Evolutionary conservation across 1,140 invertebrate species (phyloP).

Genomic region (Formica exsecta): DNA sequence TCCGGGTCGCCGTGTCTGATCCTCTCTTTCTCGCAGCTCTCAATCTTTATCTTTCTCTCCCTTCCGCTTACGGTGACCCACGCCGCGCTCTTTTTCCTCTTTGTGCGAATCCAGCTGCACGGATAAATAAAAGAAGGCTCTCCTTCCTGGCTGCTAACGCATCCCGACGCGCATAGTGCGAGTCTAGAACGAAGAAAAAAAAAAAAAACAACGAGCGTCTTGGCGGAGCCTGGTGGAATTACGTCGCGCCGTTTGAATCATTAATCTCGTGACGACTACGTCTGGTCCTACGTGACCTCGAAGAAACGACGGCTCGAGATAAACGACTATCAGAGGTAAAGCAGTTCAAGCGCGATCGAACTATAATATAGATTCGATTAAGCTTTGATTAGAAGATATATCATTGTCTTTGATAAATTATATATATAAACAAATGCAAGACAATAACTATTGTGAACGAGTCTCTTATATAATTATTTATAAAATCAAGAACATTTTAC

Average conservation of each 20-base stretch:
- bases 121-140: too few relatives aligned
- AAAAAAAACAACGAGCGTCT: too few relatives aligned
- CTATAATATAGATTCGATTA: conserved; percentile 3
- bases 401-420: background rate
- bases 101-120: too few relatives aligned
- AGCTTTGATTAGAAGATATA: conserved; percentile 23
- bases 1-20: too few relatives aligned
- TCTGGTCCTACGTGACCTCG: conserved; percentile 16
- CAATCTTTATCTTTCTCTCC: too few relatives aligned
- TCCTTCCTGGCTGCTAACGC: too few relatives aligned
- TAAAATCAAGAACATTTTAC: background rate
- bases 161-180: too few relatives aligned
- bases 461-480: background rate
- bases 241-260: conserved; percentile 52
- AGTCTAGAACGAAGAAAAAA: too few relatives aligned
- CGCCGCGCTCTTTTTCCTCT: too few relatives aligned
- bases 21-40: too few relatives aligned
- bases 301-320: conserved; percentile 45
- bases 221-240: too few relatives aligned
- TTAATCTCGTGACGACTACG: conserved; percentile 27
- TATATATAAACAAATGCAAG: background rate
- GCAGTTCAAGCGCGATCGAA: conserved; percentile 14
- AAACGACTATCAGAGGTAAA: conserved; percentile 41
- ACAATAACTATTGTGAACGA: background rate
- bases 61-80: too few relatives aligned